Percentiles rank a stretch among this genome's conserved stretches.
Evolutionary conservation across 2,797 vertebrate species (phyloP).

Genomic region (Remorina albescens): DNA sequence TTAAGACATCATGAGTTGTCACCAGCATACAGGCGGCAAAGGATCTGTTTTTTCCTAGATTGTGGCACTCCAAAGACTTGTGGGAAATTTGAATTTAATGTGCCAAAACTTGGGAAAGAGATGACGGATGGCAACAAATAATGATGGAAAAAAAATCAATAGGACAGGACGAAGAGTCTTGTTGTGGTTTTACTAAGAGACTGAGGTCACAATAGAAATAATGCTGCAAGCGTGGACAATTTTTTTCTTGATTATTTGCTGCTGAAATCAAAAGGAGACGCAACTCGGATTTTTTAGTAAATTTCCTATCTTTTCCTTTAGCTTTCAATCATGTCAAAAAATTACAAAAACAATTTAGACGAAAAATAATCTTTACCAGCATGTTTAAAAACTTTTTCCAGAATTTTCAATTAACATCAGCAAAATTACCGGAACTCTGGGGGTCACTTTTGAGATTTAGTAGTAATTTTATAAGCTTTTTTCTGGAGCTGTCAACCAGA

Average conservation of each 20-base stretch:
- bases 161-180: constrained; percentile 17
- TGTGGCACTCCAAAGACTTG: constrained; percentile 72
- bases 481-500: neutral
- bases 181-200: constrained; percentile 23
- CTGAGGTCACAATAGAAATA: constrained; percentile 44
- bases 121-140: constrained; percentile 46
- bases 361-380: neutral
- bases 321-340: neutral
- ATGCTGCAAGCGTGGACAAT: neutral
- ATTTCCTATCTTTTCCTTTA: neutral
- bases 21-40: constrained; percentile 63
- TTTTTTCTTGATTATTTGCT: neutral
- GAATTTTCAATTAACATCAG: neutral
- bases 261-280: neutral
- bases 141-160: constrained; percentile 49
- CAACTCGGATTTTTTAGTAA: neutral
- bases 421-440: neutral
- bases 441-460: neutral
- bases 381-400: neutral
- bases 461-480: neutral
- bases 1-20: constrained; percentile 72
- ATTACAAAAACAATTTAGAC: neutral
- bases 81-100: constrained; percentile 65
- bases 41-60: constrained; percentile 63
- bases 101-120: constrained; percentile 59